Base-by-base conservation (phyloP, 1,140 invertebrate genomes). In the Phocides pigmalion region DNA sequence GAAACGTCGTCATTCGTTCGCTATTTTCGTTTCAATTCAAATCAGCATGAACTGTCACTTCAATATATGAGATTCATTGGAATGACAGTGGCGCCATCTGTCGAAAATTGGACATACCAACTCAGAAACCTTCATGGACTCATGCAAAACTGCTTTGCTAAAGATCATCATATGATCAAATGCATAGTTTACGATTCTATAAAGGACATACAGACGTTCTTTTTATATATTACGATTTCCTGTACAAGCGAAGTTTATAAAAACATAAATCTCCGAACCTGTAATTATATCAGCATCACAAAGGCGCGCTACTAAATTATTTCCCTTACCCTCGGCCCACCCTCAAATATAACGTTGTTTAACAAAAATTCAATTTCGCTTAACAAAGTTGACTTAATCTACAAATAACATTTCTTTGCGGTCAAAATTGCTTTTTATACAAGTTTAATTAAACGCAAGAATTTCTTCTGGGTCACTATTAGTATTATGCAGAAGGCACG, bases 251-350 rank as follows among this genome's bases (percentile, higher is more conserved):
- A 20, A 12, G 9, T 20, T 46, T 51, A 37, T 37, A 39, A 53
- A 53, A 17, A 39, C 50, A 37, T 39, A 53, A 53, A 53, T 37
- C 50, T 35, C 16, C 32, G 32, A 37, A 53, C 9, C 50, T 19
- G 32, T 53, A 53, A 53, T 53, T 53, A 53, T 37, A 53, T 53
- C 39, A 20, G 16, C 50, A 39, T 53, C 50, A 39, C 50, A 53
- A 53, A 53, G 50, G 50, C 12, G 12, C n/a, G 28, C 50, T 53
- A 37, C 17, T 19, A 53, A 37, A 53, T 53, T 37, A 53, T 53
- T 39, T 53, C 50, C 20, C 32, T 25, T 28, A 32, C 42, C 42
- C 42, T 46, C 14, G 39, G 28, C 50, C 15, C 19, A 46, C 42
- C 11, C 17, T 53, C 28, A 37, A 16, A 51, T n/a, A 37, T 51